phyloP scores from a whole-genome alignment of 2,797 vertebrate species.

The Pyrocephalus nanus region DNA sequence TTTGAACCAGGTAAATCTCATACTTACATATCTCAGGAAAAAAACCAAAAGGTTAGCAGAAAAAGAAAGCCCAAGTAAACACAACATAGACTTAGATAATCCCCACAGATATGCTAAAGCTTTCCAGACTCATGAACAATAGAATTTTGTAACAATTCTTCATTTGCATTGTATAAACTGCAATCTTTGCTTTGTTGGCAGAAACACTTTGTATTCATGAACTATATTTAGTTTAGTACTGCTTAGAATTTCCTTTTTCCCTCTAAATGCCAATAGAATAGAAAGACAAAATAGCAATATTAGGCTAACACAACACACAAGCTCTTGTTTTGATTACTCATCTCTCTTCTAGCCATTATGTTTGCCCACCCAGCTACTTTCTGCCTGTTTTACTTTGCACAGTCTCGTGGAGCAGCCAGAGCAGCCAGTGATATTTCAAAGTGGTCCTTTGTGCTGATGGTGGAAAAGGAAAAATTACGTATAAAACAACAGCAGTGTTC shows the following conservation, averaged over 20 bases:
- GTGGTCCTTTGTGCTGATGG: neutral
- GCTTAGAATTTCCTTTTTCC: slow-evolving; percentile 45
- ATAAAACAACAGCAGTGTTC: neutral
- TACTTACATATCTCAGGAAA: neutral
- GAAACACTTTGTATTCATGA: slow-evolving; percentile 44
- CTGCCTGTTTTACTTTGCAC: neutral
- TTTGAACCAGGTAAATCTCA: neutral
- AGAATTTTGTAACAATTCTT: slow-evolving; percentile 27
- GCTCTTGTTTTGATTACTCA: slow-evolving; percentile 46
- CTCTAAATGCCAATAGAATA: slow-evolving; percentile 53
- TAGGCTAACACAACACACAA: slow-evolving; percentile 37
- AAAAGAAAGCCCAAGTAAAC: neutral
- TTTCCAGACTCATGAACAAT: slow-evolving; percentile 14
- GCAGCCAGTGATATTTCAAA: neutral
- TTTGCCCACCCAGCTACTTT: slow-evolving; percentile 21
- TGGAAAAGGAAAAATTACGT: neutral
- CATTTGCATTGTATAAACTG: slow-evolving; percentile 46
- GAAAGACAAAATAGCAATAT: slow-evolving; percentile 39
- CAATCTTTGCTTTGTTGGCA: slow-evolving; percentile 40
- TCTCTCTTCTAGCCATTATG: neutral
- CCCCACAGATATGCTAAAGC: neutral
- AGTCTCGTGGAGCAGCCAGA: neutral
- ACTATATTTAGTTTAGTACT: slow-evolving; percentile 18
- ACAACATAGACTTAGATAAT: neutral
- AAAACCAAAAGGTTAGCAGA: neutral